Evolutionary conservation across 2,113 vertebrate species (phyloP), one percentile per base, ranked within the genome.

Genomic region (Xyrauchen texanus): DNA sequence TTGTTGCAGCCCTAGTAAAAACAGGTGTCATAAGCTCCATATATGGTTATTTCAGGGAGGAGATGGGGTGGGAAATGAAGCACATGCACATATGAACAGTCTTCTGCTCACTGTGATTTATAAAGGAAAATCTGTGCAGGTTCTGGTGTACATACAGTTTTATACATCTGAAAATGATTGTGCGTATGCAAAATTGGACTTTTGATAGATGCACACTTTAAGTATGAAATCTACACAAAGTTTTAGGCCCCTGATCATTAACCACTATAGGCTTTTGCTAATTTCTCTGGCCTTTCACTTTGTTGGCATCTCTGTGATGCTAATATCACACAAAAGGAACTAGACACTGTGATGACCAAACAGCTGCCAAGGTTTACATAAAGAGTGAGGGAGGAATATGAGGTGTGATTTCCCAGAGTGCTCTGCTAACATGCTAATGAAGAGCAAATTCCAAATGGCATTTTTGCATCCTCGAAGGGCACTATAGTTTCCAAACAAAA

Each of bases 331-430:
- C 78, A 77, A 73, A 71, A 42, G 9, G 16, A 45, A 66, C 46
- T 57, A 66, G n/a, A 52, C 34, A n/a, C n/a, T 13, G 46, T 21
- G 71, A 69, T 47, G 80, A 76, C 68, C 69, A 75, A 72, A 76
- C 76, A 65, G 70, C 78, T 66, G 68, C 70, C 65, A 64, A 75
- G 8, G 53, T 67, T 78, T 68, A 69, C 21, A 60, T 58, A 34
- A 68, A 52, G 51, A 47, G 58, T 57, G 51, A 63, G 63, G 46
- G 72, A 77, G 72, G n/a, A 76, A 34, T 34, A 34, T 55, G 64
- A 66, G 78, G 72, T 77, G 70, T 76, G 72, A 80, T 83, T 80
- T 79, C 81, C 65, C 77, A 61, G 58, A 78, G 78, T 79, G 78
- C 66, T 71, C 16, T 15, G 65, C 68, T 76, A 80, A 80, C 69